A percentile compares a stretch with the other conserved stretches of the same genome.
These are phyloP conservation scores for Bradypodion pumilum DNA, from an alignment of 2,797 vertebrate species.

Conservation along the genomic window DNA sequence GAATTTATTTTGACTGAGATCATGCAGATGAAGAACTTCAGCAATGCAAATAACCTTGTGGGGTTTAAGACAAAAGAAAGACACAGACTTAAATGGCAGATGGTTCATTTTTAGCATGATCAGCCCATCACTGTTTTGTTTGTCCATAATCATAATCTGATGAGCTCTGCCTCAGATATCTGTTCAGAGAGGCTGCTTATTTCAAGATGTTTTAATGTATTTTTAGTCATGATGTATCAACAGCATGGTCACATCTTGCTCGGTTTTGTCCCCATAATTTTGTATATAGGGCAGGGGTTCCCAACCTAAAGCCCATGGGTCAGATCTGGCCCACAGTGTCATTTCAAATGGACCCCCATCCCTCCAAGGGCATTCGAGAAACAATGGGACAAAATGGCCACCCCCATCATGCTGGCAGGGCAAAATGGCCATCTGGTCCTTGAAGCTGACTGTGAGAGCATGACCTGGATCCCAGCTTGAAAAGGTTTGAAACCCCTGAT, in stretches of 20 bases:
- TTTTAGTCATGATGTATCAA: background rate
- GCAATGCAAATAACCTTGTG: constrained; percentile 33
- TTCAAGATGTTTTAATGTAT: constrained; percentile 7
- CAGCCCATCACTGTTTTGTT: background rate
- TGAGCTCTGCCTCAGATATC: constrained; percentile 5
- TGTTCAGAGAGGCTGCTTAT: background rate
- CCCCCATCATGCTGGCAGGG: too few species aligned
- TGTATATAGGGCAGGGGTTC: background rate
- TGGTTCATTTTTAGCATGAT: constrained; percentile 10
- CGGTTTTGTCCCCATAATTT: background rate
- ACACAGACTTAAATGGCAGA: background rate
- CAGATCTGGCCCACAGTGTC: too few species aligned
- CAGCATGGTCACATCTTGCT: background rate
- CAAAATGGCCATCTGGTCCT: too few species aligned
- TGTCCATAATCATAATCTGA: constrained; percentile 23
- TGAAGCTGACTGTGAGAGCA: too few species aligned
- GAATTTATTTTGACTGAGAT: background rate
- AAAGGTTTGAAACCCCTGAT: too few species aligned
- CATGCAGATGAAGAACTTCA: constrained; percentile 43
- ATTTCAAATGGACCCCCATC: too few species aligned
- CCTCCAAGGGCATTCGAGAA: too few species aligned
- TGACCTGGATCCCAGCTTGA: too few species aligned
- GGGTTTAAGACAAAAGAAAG: background rate
- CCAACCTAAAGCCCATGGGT: too few species aligned
- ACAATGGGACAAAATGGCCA: too few species aligned